These are phyloP conservation scores for Caligus rogercresseyi DNA, from an alignment of 1,140 invertebrate species.

Conservation along the genomic window DNA sequence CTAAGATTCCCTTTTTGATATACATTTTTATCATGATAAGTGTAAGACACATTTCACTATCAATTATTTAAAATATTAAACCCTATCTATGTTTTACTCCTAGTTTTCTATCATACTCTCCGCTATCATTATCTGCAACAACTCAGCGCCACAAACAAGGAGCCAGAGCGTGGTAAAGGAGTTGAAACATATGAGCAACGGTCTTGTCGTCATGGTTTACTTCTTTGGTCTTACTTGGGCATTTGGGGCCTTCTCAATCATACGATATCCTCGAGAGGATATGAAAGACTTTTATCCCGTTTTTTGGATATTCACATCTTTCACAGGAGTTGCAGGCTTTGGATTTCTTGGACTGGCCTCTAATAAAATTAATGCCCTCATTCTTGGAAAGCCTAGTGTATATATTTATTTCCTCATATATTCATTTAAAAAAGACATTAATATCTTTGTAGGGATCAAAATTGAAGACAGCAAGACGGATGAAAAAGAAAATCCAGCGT, in stretches of 20 bases:
- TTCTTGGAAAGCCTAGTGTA: no score
- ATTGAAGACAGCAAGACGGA: no score
- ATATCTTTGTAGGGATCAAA: no score
- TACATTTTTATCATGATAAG: not conserved
- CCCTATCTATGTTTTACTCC: not conserved
- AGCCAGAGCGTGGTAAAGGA: not conserved
- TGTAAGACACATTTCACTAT: no score
- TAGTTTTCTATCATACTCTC: not conserved
- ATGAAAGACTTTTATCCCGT: not conserved
- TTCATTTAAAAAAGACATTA: no score
- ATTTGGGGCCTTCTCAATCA: not conserved
- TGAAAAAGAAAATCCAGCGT: no score
- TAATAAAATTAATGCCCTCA: not conserved
- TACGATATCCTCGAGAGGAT: not conserved
- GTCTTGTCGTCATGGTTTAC: not conserved
- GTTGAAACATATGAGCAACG: not conserved
- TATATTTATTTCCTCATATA: no score
- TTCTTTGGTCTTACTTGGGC: not conserved
- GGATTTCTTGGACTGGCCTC: not conserved
- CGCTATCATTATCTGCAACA: not conserved
- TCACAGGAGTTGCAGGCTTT: not conserved
- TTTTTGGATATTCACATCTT: not conserved
- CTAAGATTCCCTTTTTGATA: constrained; percentile 5
- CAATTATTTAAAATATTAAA: no score
- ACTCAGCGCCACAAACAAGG: not conserved